Base-by-base conservation (phyloP, 2,797 vertebrate genomes). In the Halcyon leucocephala region DNA sequence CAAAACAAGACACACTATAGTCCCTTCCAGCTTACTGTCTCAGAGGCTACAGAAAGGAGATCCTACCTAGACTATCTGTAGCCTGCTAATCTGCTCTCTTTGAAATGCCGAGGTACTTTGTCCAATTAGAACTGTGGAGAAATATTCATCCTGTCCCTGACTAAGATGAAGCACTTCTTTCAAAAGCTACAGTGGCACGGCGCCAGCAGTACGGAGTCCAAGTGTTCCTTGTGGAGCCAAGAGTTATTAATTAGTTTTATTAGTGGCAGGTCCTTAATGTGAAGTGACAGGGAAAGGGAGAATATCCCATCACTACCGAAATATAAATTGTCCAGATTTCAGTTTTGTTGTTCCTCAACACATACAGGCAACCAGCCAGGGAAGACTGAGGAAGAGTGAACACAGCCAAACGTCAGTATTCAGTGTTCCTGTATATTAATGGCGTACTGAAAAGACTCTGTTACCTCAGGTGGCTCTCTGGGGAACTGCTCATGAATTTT, bases 131-230 rank as follows among this genome's bases (percentile, higher is more conserved):
- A 99, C 96, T 97, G 98, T 98, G 98, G 97, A 97, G 98, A 98
- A 98, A 98, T 98, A 98, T 98, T 99, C 99, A 98, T 99, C 98
- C 98, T 98, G 98, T 98, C 98, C 98, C 97, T 99, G 99, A 99
- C 99, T 98, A 98, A 99, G 99, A 99, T 98, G 98, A 99, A 99
- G 99, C 98, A 98, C 98, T 98, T 98, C 98, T 98, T 98, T 98
- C 98, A 99, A 98, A 98, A 98, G 99, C 98, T 94, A 95, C 79
- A 2, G 97, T 98, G 99, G 99, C 98, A 97, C 66, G 0, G 90
- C 58, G 98, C 99, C 99, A 99, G 98, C 96, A 66, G 93, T 93
- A 98, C 97, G 97, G 98, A 98, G 98, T 97, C 98, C 98, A 98
- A 98, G 98, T 96, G 98, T 97, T 90, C 97, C 97, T 97, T 90